A percentile compares a stretch with the other conserved stretches of the same genome.
Evolutionary conservation across 2,888 invertebrate species (phyloP).

Genomic region (Atethmia centrago): DNA sequence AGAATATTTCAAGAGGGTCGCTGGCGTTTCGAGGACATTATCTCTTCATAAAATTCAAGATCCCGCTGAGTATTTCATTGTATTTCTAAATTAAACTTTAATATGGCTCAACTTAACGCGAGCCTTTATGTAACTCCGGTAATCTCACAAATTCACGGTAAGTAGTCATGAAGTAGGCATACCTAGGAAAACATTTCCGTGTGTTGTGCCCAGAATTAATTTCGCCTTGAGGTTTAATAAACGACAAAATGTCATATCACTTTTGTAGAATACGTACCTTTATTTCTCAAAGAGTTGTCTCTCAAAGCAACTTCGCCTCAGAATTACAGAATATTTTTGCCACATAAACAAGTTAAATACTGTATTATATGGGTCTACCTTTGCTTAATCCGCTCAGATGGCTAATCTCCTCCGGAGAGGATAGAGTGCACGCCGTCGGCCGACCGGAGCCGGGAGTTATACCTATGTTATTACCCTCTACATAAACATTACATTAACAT

Average conservation of each 20-base stretch:
- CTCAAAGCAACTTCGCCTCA: slow-evolving; percentile 20
- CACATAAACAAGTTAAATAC: slow-evolving; percentile 54
- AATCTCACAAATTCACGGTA: slow-evolving; percentile 59
- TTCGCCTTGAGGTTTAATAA: slow-evolving; percentile 23
- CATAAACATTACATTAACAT: slow-evolving; percentile 77
- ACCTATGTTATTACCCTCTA: slow-evolving; percentile 65
- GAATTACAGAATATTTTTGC: slow-evolving; percentile 45
- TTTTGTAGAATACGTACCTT: slow-evolving; percentile 27
- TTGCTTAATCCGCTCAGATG: slow-evolving; percentile 69
- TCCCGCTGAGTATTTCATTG: slow-evolving; percentile 86
- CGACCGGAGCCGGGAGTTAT: slow-evolving; percentile 48
- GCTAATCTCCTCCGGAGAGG: slow-evolving; percentile 68
- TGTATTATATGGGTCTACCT: slow-evolving; percentile 63
- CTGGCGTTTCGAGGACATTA: slow-evolving; percentile 89
- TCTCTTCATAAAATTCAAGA: slow-evolving; percentile 90
- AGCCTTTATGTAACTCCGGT: slow-evolving; percentile 64
- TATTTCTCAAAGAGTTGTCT: slow-evolving; percentile 17
- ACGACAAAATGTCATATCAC: slow-evolving; percentile 29
- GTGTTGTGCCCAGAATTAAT: slow-evolving; percentile 45
- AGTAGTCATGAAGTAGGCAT: slow-evolving; percentile 36
- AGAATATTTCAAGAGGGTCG: slow-evolving; percentile 90
- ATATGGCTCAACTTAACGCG: slow-evolving; percentile 71
- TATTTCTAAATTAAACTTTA: slow-evolving; percentile 85
- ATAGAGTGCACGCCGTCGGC: slow-evolving; percentile 63
- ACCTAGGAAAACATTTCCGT: slow-evolving; percentile 32